A percentile compares a stretch with the other conserved stretches of the same genome.
Evolutionary conservation across 2,113 vertebrate genomes (phyloP).

Genomic region (Hemibagrus wyckioides): DNA sequence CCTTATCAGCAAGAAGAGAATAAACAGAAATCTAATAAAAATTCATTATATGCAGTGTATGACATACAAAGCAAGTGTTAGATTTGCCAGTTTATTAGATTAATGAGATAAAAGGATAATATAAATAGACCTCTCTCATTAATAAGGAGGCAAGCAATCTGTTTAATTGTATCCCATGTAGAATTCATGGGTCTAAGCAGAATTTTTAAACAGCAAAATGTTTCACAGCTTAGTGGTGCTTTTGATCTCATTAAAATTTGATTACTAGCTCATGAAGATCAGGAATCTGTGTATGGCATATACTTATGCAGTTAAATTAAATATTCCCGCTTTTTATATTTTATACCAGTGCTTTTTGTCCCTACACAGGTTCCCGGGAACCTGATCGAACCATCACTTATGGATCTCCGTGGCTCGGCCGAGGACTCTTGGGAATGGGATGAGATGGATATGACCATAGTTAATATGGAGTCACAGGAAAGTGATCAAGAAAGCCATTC

Average conservation of each 20-base stretch:
- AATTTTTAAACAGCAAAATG: constrained; percentile 64
- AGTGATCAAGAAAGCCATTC: constrained; percentile 66
- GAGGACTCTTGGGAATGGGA: constrained; percentile 98
- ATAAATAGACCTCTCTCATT: constrained; percentile 73
- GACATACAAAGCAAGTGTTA: constrained; percentile 67
- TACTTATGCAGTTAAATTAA: background rate
- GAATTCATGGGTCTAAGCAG: constrained; percentile 74
- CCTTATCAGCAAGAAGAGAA: constrained; percentile 81
- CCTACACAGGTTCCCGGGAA: constrained; percentile 80
- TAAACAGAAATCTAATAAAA: constrained; percentile 86
- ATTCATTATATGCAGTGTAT: constrained; percentile 71
- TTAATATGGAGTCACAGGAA: constrained; percentile 74
- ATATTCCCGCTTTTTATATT: background rate
- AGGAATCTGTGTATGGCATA: constrained; percentile 6
- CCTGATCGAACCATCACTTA: constrained; percentile 83
- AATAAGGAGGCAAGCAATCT: constrained; percentile 74
- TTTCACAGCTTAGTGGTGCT: constrained; percentile 37
- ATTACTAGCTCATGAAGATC: constrained; percentile 17
- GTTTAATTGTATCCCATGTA: constrained; percentile 74
- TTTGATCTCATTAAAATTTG: constrained; percentile 45
- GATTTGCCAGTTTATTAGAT: constrained; percentile 72
- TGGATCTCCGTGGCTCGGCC: constrained; percentile 79
- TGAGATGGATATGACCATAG: constrained; percentile 91
- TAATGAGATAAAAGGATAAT: constrained; percentile 75
- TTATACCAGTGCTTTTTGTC: constrained; percentile 24